phyloP scores from a whole-genome alignment of 1,140 invertebrate genomes.

The Nomia melanderi region DNA sequence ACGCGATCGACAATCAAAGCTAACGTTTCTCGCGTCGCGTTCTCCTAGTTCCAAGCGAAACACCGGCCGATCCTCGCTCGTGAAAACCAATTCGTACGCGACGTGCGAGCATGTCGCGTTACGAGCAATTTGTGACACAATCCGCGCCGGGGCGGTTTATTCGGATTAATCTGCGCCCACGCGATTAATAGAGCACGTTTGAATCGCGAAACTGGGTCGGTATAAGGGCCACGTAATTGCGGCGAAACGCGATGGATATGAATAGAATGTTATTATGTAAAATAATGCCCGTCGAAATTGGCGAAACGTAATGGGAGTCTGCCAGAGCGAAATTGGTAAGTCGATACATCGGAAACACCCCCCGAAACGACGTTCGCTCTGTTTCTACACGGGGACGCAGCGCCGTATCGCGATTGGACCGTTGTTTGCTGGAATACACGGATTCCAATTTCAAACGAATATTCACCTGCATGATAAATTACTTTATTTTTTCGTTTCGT shows the following conservation, averaged over 20 bases:
- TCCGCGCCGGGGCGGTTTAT: neutral
- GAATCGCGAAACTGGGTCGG: slow-evolving; percentile 22
- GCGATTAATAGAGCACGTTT: slow-evolving; percentile 20
- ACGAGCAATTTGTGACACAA: slow-evolving; percentile 12
- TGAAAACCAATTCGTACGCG: neutral
- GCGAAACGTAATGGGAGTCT: neutral
- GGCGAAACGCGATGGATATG: neutral
- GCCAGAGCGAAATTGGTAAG: neutral
- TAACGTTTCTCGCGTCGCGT: neutral
- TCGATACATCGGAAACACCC: neutral
- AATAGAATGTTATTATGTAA: slow-evolving; percentile 18
- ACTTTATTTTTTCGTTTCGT: too few relatives aligned
- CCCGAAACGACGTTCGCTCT: too few relatives aligned
- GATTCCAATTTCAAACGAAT: too few relatives aligned
- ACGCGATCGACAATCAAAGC: slow-evolving; percentile 1
- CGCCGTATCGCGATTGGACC: too few relatives aligned
- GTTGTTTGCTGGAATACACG: too few relatives aligned
- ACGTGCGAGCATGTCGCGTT: neutral
- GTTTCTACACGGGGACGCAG: too few relatives aligned
- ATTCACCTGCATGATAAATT: too few relatives aligned
- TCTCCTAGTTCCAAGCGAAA: too few relatives aligned
- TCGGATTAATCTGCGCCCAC: slow-evolving; percentile 32
- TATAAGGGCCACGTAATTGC: slow-evolving; percentile 15
- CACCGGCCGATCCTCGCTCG: neutral
- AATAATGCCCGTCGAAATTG: neutral